Base-by-base conservation (phyloP, 2,888 invertebrate genomes). In the Macrosoma leucophasiata region DNA sequence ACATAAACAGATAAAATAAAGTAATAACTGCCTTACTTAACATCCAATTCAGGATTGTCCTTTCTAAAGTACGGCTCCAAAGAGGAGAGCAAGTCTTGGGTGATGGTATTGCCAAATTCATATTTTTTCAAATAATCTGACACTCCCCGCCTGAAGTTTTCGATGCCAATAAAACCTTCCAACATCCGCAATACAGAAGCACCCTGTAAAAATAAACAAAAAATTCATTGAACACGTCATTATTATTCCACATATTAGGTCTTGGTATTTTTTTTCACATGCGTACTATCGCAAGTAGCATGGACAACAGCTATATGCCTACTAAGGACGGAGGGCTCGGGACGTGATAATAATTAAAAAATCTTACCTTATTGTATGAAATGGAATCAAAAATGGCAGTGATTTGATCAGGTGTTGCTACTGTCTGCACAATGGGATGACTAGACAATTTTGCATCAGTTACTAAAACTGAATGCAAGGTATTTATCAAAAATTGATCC, bases 361-460 rank as follows among this genome's bases (percentile, higher is more conserved):
- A 17, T 7, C 43, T 61, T 67, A 93, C 95, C 87, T 97, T 97
- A 43, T 89, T 90, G 60, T 98, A 98, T 0, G 96, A 94, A 42
- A 98, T 97, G 0, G 87, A 73, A 67, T 97, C 97, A 63, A 97
- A 97, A 34, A 96, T 90, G 47, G 95, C 92, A 0, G 93, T 95
- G 33, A 98, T 97, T 81, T 97, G 91, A 62, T 93, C 91, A 0
- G 97, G 96, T 43, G 93, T 93, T 14, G 86, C 85, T 9, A 97
- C 96, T 0, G 87, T 87, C 64, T 94, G 92, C 4, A 96, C 91
- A 41, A 98, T 96, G 0, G 97, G 94, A 78, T 97, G 97, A 1
- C 97, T 95, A 29, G 91, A 92, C 3, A 91, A 67, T 28, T 92
- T 91, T 0, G 93, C 88, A 62, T 98, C 97, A 1, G 89, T 78